phyloP scores from a whole-genome alignment of 2,888 invertebrate genomes.

The Lucinisca nassula region DNA sequence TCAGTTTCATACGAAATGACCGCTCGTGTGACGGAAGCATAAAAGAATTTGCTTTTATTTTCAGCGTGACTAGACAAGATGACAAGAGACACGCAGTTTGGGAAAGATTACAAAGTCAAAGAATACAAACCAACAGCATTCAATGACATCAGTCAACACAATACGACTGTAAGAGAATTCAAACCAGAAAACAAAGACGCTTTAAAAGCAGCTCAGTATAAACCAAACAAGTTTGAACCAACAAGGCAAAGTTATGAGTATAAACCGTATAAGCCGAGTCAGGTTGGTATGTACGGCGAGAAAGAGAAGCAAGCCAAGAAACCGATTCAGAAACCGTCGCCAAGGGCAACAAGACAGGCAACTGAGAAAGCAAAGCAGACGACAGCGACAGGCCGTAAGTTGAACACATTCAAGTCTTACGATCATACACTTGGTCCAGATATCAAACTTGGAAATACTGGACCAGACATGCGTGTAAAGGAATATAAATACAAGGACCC shows the following conservation, averaged over 20 bases:
- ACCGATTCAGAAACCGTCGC: not conserved
- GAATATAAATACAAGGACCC: not conserved
- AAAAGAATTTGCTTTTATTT: no score
- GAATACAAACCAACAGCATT: no score
- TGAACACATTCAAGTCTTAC: not conserved
- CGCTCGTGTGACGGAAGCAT: no score
- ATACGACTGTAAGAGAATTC: no score
- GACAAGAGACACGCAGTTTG: not conserved
- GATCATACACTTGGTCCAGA: not conserved
- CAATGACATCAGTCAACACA: no score
- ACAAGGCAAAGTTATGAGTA: not conserved
- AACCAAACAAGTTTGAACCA: not conserved
- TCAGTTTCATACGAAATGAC: no score
- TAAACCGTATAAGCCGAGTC: not conserved
- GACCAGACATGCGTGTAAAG: not conserved
- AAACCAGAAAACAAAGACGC: no score
- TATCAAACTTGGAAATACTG: not conserved
- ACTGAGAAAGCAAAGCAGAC: not conserved
- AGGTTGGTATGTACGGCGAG: not conserved
- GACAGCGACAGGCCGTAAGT: not conserved
- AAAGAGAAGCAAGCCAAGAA: not conserved
- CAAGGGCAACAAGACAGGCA: not conserved
- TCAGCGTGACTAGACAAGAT: no score
- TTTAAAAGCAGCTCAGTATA: no score
- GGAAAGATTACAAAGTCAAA: not conserved